Base-by-base conservation (phyloP, 1,140 invertebrate species). In the Drosophila grimshawi region DNA sequence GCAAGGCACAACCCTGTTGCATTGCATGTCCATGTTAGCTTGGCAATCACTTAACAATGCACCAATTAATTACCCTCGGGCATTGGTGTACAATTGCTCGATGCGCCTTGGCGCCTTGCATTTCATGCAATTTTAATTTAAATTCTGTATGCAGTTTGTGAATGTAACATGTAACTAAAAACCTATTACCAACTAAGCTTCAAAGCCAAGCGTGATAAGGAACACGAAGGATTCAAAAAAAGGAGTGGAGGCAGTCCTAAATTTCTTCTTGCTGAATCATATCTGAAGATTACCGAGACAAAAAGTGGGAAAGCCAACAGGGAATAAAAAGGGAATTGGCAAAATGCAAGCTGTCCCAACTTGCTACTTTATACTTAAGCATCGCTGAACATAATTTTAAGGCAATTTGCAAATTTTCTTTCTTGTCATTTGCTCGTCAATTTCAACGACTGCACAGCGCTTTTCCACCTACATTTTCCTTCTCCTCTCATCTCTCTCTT, bases 341-440 rank as follows among this genome's bases (percentile, higher is more conserved):
- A 45, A 32, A 32, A 30, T 32, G 29, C 30, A 8, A 49, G 19
- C 19, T 19, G 46, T 43, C 70, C 33, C 19, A 46, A 27, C 29
- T 46, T 57, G 4, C 32, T 61, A 62, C 65, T 72, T 52, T 63
- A 63, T 69, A 69, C 60, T 76, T 35, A 64, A 78, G 68, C 55
- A 61, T 65, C 19, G 52, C 62, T 65, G 60, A 76, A 53, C 69
- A 78, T 81, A 81, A 81, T 81, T 81, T 74, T 35, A 60, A 75
- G 77, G 81, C 79, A 81, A 81, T 81, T 81, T 79, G 70, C 61
- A 78, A 78, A 82, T 81, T 62, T 81, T 65, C 67, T 46, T 64
- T 32, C 29, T 37, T 57, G 52, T 37, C 64, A 27, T 52, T 45
- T 4, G 51, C 46, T 46, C 2, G 19, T 19, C 19, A 19, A 19